Conservation (phyloP, 2,113 vertebrate genomes). For the Leucopsar rothschildi region DNA sequence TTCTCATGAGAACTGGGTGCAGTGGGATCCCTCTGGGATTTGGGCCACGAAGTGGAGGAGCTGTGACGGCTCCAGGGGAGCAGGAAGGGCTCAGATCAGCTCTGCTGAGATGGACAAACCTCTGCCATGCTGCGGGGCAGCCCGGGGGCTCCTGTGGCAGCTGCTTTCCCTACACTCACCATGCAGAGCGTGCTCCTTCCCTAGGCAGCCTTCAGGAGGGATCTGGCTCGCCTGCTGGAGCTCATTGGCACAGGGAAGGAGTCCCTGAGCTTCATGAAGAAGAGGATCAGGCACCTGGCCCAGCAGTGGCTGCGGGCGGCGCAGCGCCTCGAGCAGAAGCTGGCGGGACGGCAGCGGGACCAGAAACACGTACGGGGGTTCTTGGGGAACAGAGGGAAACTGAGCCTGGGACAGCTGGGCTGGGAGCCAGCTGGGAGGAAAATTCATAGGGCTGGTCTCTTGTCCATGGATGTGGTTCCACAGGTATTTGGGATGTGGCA, state of each 20-base stretch:
- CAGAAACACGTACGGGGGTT: slow-evolving; percentile 77
- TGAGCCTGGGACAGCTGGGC: background rate
- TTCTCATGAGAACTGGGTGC: background rate
- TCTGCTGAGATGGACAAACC: background rate
- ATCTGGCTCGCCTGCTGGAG: slow-evolving; percentile 86
- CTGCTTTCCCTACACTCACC: background rate
- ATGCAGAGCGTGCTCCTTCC: background rate
- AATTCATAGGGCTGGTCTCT: background rate
- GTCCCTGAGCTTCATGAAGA: slow-evolving; percentile 96
- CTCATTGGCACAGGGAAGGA: slow-evolving; percentile 92
- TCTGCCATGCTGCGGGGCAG: fast-evolving
- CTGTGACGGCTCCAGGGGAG: background rate
- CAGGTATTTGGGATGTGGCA: fast-evolving
- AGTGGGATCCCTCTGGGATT: background rate
- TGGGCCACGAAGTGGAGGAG: background rate
- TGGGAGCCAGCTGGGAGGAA: background rate
- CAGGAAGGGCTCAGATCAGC: background rate
- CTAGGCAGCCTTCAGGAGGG: slow-evolving; percentile 84
- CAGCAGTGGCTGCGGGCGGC: slow-evolving; percentile 87
- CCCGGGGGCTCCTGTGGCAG: fast-evolving
- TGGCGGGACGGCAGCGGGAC: slow-evolving; percentile 73
- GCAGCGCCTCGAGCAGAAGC: slow-evolving; percentile 78
- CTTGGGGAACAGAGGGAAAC: fast-evolving
- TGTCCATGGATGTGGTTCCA: fast-evolving
- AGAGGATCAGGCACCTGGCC: slow-evolving; percentile 84